Percentiles rank a stretch among this genome's conserved stretches.
These are phyloP conservation scores for Halcyon senegalensis DNA, from an alignment of 2,113 vertebrate genomes.

Conservation along the genomic window DNA sequence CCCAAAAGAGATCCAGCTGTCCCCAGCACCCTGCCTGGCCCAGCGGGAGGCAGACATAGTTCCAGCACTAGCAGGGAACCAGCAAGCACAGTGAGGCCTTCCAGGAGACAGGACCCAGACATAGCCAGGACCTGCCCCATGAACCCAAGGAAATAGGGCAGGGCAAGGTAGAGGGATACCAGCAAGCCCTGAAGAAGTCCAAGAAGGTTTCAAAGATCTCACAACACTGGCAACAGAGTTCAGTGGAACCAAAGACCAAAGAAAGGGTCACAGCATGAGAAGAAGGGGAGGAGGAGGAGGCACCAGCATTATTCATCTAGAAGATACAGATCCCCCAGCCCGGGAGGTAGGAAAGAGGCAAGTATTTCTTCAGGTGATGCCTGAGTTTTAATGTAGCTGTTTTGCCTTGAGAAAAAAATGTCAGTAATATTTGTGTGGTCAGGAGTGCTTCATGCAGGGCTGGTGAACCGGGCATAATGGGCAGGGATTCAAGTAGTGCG, in stretches of 20 bases:
- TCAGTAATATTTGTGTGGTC: not conserved
- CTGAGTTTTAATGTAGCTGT: not conserved
- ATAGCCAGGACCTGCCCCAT: not conserved
- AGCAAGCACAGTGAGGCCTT: not conserved
- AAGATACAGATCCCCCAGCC: not conserved
- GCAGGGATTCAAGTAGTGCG: not conserved
- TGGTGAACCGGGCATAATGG: not conserved
- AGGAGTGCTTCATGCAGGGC: not conserved
- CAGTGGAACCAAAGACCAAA: not conserved
- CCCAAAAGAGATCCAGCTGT: not conserved
- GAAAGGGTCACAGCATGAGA: not conserved
- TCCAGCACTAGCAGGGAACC: not conserved
- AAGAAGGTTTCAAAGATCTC: not conserved
- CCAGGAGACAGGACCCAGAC: not conserved
- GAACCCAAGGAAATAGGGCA: not conserved
- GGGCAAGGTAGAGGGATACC: not conserved
- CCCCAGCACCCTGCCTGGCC: not conserved
- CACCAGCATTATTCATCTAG: not conserved
- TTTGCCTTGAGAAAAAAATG: not conserved
- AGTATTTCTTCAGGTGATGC: not conserved
- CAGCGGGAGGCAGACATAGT: not conserved
- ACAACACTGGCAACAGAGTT: not conserved
- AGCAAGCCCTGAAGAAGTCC: not conserved
- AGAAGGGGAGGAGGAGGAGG: not conserved
- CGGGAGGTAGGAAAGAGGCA: not conserved